Percentiles rank a stretch among this genome's conserved stretches.
phyloP scores from a whole-genome alignment of 64 coral and sea anemone genomes.

The Hydrozoanthus tunicans region DNA sequence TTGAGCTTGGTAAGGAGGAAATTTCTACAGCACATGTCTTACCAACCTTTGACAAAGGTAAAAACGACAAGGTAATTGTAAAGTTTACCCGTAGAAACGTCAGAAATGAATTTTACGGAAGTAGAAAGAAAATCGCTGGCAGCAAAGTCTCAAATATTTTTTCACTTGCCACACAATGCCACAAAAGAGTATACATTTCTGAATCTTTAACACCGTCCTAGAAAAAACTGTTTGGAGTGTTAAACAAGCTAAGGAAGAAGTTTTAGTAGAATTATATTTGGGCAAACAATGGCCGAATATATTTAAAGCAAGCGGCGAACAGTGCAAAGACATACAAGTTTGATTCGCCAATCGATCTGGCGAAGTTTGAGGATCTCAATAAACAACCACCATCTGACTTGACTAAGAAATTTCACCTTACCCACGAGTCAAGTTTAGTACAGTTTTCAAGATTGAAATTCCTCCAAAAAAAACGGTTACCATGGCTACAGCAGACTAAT shows the following conservation, averaged over 20 bases:
- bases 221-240: slow-evolving; percentile 20
- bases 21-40: slow-evolving; percentile 6
- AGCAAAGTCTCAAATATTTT: slow-evolving; percentile 38
- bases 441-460: slow-evolving; percentile 2
- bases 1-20: not conserved
- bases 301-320: slow-evolving; percentile 35
- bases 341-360: slow-evolving; percentile 1
- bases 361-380: slow-evolving; percentile 4
- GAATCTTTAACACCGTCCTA: too few relatives aligned
- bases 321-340: slow-evolving; percentile 27
- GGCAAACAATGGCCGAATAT: slow-evolving; percentile 65
- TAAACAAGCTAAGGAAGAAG: slow-evolving; percentile 44
- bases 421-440: slow-evolving; percentile 12
- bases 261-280: slow-evolving; percentile 53
- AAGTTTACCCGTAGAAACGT: not conserved
- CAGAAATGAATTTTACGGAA: not conserved
- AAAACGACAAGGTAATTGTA: not conserved
- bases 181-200: slow-evolving; percentile 50
- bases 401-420: slow-evolving; percentile 29
- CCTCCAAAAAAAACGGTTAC: too few relatives aligned
- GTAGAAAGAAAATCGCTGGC: not conserved
- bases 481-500: too few relatives aligned
- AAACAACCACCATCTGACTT: slow-evolving; percentile 32
- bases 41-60: slow-evolving; percentile 27
- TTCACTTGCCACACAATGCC: slow-evolving; percentile 11